Evolutionary conservation across 2,888 invertebrate genomes (phyloP).

Genomic region (Microplitis deprimator): DNA sequence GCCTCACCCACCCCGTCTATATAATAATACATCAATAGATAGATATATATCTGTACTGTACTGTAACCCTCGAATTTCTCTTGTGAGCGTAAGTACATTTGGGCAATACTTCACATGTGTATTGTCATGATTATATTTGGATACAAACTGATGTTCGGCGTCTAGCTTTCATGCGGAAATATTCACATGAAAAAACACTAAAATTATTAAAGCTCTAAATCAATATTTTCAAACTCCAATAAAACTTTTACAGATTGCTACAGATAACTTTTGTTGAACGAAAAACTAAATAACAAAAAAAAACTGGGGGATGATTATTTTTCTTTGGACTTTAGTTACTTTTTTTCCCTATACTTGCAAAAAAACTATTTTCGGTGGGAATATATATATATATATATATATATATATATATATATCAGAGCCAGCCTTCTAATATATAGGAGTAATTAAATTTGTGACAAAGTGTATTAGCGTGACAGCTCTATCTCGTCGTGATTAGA

Average conservation of each 20-base stretch:
- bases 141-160: background rate
- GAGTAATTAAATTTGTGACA: background rate
- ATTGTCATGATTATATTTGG: background rate
- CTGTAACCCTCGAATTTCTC: background rate
- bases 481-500: background rate
- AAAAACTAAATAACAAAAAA: background rate
- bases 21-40: background rate
- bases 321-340: too few relatives aligned
- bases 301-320: background rate
- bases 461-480: background rate
- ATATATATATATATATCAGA: background rate
- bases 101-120: background rate
- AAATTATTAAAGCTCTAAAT: background rate
- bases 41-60: background rate
- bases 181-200: background rate
- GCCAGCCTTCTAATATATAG: too few relatives aligned
- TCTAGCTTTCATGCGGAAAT: constrained; percentile 1
- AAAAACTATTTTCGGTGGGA: background rate
- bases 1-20: background rate
- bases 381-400: too few relatives aligned
- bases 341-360: background rate
- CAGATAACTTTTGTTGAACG: background rate
- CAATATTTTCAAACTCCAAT: background rate
- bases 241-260: background rate
- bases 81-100: background rate